Base-by-base conservation (phyloP, 1,140 invertebrate species). In the Cyrtorhinus lividipennis region DNA sequence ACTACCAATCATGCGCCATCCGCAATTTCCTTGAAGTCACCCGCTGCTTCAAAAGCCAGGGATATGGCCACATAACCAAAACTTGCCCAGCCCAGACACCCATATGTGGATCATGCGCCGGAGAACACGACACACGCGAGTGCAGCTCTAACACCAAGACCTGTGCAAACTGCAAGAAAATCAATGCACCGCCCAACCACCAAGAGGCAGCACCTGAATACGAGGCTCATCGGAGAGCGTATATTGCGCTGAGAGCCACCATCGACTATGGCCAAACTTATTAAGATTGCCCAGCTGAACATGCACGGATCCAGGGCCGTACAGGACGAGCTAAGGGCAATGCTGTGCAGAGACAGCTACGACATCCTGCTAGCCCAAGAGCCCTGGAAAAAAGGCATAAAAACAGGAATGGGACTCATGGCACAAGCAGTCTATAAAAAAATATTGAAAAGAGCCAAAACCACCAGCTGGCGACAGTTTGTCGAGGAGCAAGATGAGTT, bases 31-130 rank as follows among this genome's bases (percentile, higher is more conserved):
- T 57, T 18, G 3, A 23, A 24, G 56, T 24, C 15, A 23, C 56
- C 1, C n/a, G 56, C 3, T 57, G 56, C 56, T 57, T 57, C 56
- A 57, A 15, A 57, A 23, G 56, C 56, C 56, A 57, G 15, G 56
- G 18, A 2, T 57, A 57, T 24, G 56, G 56, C 56, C 56, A 57
- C 23, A 23, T 24, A 3, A 23, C 56, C n/a, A 57, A 20, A 15
- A 24, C 20, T 23, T 64, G 63, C 24, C 20, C 20, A 18, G 2
- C 1, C 13, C 3, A 24, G 15, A 24, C 2, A 24, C 20, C 20
- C 20, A 24, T 56, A 18, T 57, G 56, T 24, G 56, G 18, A 3
- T 8, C 8, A 56, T 56, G 48, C 56, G 20, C 22, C 13, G 56
- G 48, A 10, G 20, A 24, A 3, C 56, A 57, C 23, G 56, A 57